Percentiles rank a stretch among this genome's conserved stretches.
Conservation (phyloP, 2,113 vertebrate species). For the Mus spicilegus region DNA sequence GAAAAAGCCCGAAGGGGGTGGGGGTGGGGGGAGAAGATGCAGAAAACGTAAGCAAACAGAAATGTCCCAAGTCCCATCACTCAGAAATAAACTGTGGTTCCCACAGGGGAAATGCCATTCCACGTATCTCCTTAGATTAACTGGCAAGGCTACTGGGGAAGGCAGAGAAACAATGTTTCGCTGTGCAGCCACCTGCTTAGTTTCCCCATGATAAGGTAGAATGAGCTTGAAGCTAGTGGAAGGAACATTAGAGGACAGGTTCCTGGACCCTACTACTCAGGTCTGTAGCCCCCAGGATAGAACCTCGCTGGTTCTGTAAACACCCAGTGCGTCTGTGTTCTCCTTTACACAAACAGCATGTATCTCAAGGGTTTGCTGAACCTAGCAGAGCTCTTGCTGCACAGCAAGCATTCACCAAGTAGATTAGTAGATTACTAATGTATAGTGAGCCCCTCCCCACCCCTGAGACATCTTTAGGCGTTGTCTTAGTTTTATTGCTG, state of each 20-base stretch:
- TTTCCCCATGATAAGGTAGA: background rate
- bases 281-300: background rate
- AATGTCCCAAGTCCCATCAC: background rate
- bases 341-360: background rate
- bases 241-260: background rate
- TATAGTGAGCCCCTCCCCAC: background rate
- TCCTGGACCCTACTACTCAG: background rate
- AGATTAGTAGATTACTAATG: background rate
- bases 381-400: background rate
- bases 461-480: background rate
- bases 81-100: background rate
- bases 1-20: background rate
- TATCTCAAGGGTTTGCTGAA: background rate
- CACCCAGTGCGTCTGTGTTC: background rate
- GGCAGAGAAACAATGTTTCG: background rate
- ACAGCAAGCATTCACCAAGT: background rate
- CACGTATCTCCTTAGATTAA: too few relatives aligned
- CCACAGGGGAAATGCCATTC: background rate
- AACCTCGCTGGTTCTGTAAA: background rate
- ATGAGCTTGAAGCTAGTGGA: background rate
- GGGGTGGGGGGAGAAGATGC: background rate
- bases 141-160: background rate
- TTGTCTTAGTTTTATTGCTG: too few relatives aligned
- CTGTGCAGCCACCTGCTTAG: background rate
- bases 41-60: background rate